These are phyloP conservation scores for Ageneiosus marmoratus DNA, from an alignment of 2,113 vertebrate genomes.

Conservation along the genomic window DNA sequence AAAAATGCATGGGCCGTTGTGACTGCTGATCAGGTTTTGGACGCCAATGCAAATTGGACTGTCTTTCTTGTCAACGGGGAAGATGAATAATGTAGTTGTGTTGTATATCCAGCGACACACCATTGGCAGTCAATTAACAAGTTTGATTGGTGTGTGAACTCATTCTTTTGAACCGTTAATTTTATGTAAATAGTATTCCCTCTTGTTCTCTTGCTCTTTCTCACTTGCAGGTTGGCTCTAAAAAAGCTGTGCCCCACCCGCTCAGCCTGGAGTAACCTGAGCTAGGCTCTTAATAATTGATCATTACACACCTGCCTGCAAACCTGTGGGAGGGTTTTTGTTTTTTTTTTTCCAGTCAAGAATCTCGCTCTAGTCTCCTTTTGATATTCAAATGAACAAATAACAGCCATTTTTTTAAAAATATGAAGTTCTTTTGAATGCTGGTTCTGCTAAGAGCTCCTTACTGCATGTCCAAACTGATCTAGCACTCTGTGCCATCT, in stretches of 20 bases:
- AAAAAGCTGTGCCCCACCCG: conserved; percentile 70
- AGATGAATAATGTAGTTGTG: conserved; percentile 98
- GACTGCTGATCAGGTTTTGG: conserved; percentile 99
- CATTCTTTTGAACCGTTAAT: conserved; percentile 99
- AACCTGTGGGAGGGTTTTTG: conserved; percentile 84
- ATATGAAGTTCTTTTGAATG: conserved; percentile 76
- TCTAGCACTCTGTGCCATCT: conserved; percentile 83
- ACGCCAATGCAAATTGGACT: conserved; percentile 99
- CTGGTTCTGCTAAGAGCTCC: conserved; percentile 84
- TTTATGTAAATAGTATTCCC: conserved; percentile 99
- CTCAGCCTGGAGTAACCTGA: conserved; percentile 85
- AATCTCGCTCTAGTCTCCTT: conserved; percentile 82
- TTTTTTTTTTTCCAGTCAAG: conserved; percentile 76
- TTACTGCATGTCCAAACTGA: conserved; percentile 83
- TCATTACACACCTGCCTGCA: conserved; percentile 98
- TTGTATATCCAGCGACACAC: conserved; percentile 96
- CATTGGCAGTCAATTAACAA: conserved; percentile 99
- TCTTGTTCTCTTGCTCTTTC: conserved; percentile 70
- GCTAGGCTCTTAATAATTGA: conserved; percentile 98
- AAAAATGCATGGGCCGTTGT: conserved; percentile 98
- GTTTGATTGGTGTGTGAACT: conserved; percentile 99
- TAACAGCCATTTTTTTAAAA: conserved; percentile 69
- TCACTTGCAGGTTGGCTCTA: conserved; percentile 84
- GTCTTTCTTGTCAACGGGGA: conserved; percentile 93
- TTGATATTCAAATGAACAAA: conserved; percentile 99